phyloP scores from a whole-genome alignment of 2,888 invertebrate species.

The Hirtodrosophila cameraria region DNA sequence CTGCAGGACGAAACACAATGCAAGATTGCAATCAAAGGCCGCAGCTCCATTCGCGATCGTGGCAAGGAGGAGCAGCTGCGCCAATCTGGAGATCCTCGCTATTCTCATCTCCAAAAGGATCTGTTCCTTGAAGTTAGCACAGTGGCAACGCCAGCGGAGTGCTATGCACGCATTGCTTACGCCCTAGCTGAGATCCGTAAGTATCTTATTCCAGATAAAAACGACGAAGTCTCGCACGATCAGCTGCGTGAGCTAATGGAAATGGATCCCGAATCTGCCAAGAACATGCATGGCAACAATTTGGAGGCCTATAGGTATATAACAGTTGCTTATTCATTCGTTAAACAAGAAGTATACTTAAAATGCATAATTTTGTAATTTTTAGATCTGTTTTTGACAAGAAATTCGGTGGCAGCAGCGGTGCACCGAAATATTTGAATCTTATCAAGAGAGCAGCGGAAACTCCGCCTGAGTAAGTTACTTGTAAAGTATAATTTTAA shows the following conservation, averaged over 20 bases:
- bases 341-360: no score
- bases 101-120: constrained; percentile 93
- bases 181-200: constrained; percentile 79
- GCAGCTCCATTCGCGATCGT: constrained; percentile 96
- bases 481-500: constrained; percentile 74
- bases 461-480: constrained; percentile 77
- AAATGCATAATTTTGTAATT: not conserved
- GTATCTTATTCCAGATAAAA: constrained; percentile 80
- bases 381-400: constrained; percentile 77
- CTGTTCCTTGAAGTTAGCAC: constrained; percentile 95
- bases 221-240: constrained; percentile 78
- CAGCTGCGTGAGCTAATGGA: constrained; percentile 75
- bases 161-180: constrained; percentile 88
- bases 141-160: constrained; percentile 93
- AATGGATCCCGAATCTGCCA: constrained; percentile 75
- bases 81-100: constrained; percentile 93
- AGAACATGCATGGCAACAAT: constrained; percentile 69
- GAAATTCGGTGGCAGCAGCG: constrained; percentile 55
- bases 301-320: constrained; percentile 66
- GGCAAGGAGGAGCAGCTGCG: constrained; percentile 92
- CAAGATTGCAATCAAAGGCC: constrained; percentile 96
- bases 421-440: constrained; percentile 71
- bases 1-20: constrained; percentile 83
- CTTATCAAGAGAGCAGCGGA: constrained; percentile 75
- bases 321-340: no score